Evolutionary conservation across 2,888 invertebrate species (phyloP).

Genomic region (Pharmacophagus antenor): DNA sequence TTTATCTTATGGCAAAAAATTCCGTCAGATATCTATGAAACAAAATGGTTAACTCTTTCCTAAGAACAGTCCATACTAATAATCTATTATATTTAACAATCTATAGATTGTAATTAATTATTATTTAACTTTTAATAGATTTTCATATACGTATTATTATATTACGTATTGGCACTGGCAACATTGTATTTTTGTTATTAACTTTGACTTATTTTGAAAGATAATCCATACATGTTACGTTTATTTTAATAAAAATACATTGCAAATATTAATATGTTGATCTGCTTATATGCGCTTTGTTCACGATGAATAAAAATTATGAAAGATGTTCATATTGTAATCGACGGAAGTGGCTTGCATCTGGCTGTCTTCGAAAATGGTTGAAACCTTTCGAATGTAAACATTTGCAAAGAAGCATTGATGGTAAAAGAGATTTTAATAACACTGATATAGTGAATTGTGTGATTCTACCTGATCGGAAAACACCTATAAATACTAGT

Average conservation of each 20-base stretch:
- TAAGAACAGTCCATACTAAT: no score
- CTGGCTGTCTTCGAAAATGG: slow-evolving; percentile 75
- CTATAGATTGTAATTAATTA: no score
- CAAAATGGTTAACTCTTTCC: no score
- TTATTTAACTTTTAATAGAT: no score
- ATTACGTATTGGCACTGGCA: slow-evolving; percentile 27
- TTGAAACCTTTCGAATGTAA: slow-evolving; percentile 76
- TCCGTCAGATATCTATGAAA: no score
- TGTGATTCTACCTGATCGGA: slow-evolving; percentile 66
- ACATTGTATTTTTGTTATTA: slow-evolving; percentile 8
- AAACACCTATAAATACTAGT: slow-evolving; percentile 59
- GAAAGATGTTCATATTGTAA: slow-evolving; percentile 73
- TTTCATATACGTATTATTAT: no score
- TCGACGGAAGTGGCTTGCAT: slow-evolving; percentile 72
- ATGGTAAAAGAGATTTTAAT: slow-evolving; percentile 67
- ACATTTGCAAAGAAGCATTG: slow-evolving; percentile 72
- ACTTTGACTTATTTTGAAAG: slow-evolving; percentile 27
- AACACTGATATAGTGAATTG: slow-evolving; percentile 69
- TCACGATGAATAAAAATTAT: slow-evolving; percentile 72
- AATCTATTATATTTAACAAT: no score
- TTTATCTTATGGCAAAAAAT: no score
- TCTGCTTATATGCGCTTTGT: background rate
- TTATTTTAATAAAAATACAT: slow-evolving; percentile 15
- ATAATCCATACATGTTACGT: slow-evolving; percentile 5
- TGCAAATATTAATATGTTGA: slow-evolving; percentile 23